phyloP scores from a whole-genome alignment of 2,797 vertebrate species.

The Enteromius anoplus region DNA sequence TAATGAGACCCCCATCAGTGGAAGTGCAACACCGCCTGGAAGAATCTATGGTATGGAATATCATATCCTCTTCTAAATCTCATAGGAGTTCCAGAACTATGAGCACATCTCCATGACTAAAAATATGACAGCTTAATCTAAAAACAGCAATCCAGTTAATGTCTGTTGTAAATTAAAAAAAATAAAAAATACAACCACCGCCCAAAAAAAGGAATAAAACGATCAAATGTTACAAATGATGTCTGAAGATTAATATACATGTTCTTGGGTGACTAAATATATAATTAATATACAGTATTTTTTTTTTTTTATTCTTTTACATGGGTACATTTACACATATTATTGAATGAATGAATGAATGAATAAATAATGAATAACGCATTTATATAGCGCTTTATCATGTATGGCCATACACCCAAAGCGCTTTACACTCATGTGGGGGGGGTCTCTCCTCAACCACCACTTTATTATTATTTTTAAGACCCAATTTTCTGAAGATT shows the following conservation, averaged over 20 bases:
- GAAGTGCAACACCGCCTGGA: constrained; percentile 16
- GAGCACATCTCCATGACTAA: constrained; percentile 27
- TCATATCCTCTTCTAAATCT: constrained; percentile 34
- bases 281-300: neutral
- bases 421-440: no score
- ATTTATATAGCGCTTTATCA: no score
- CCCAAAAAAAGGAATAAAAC: no score
- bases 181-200: no score
- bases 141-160: constrained; percentile 24
- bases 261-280: neutral
- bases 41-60: constrained; percentile 42
- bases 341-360: no score
- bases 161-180: no score
- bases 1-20: constrained; percentile 23
- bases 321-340: neutral
- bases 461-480: neutral
- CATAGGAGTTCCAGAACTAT: constrained; percentile 25
- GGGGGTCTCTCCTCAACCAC: no score
- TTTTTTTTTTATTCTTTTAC: neutral
- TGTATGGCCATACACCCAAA: no score
- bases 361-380: no score
- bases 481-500: neutral
- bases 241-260: neutral
- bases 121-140: constrained; percentile 25
- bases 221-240: neutral